Evolutionary conservation across 2,113 vertebrate genomes (phyloP).

Genomic region (Ifrita kowaldi): DNA sequence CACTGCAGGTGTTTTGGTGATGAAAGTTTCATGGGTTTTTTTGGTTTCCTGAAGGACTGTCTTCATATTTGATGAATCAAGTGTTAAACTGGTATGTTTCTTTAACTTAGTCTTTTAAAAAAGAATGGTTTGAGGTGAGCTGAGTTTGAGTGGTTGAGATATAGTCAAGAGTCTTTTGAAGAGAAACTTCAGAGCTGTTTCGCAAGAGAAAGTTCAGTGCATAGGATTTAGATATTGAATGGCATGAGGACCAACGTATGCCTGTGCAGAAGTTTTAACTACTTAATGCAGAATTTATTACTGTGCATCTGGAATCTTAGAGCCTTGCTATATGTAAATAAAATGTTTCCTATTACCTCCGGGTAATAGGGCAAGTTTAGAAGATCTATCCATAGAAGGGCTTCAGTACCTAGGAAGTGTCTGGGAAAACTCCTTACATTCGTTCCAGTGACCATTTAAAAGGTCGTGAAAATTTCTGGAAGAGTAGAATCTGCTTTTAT

Average conservation of each 20-base stretch:
- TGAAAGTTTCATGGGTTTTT: not conserved
- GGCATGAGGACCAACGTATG: not conserved
- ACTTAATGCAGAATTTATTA: not conserved
- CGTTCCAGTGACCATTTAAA: not conserved
- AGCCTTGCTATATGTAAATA: not conserved
- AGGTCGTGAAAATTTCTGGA: not conserved
- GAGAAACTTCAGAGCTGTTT: not conserved
- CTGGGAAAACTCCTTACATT: not conserved
- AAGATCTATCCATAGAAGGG: not conserved
- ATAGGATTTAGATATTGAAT: not conserved
- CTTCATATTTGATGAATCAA: not conserved
- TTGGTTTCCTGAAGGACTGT: not conserved
- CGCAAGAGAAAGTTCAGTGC: not conserved
- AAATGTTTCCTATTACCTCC: not conserved
- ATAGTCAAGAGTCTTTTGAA: not conserved
- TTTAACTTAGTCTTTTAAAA: not conserved
- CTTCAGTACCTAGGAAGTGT: not conserved
- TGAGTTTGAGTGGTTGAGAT: not conserved
- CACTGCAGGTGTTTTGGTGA: not conserved
- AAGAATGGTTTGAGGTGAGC: not conserved
- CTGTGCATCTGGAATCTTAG: not conserved
- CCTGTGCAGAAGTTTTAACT: not conserved
- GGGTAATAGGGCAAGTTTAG: not conserved
- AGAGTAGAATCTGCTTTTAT: not conserved
- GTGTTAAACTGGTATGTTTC: not conserved